phyloP scores from a whole-genome alignment of 1,140 invertebrate species.

The Drosophila auraria region DNA sequence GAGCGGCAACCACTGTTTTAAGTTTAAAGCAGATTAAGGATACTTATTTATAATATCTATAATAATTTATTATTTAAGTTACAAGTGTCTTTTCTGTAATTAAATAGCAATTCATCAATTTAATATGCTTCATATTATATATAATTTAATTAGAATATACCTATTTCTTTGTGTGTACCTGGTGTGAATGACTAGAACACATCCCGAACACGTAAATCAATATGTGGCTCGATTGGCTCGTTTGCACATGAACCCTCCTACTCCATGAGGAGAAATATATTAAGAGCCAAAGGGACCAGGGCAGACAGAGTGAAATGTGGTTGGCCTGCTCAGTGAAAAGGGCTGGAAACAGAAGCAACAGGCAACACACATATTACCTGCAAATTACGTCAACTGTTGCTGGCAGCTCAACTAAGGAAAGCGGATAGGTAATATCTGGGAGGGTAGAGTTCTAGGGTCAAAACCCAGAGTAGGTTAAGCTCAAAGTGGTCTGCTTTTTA shows the following conservation, averaged over 20 bases:
- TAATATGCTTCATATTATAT: neutral
- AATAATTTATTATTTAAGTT: too few species aligned
- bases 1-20: neutral
- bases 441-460: neutral
- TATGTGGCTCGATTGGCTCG: slow-evolving; percentile 48
- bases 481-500: neutral
- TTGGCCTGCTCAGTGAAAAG: slow-evolving; percentile 40
- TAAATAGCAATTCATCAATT: too few species aligned
- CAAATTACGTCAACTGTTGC: slow-evolving; percentile 78
- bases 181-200: slow-evolving; percentile 12
- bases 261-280: slow-evolving; percentile 31
- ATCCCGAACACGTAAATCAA: slow-evolving; percentile 45
- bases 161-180: neutral
- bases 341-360: slow-evolving; percentile 37
- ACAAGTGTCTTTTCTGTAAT: too few species aligned
- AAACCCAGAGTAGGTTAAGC: neutral
- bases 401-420: neutral
- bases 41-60: too few species aligned
- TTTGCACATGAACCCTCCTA: slow-evolving; percentile 33
- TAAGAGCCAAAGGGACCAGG: slow-evolving; percentile 12
- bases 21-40: too few species aligned
- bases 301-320: slow-evolving; percentile 13
- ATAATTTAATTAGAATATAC: rapidly evolving
- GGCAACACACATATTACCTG: slow-evolving; percentile 73
- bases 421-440: neutral